Base-by-base conservation (phyloP, 2,888 invertebrate species). In the Philaethria dido region DNA sequence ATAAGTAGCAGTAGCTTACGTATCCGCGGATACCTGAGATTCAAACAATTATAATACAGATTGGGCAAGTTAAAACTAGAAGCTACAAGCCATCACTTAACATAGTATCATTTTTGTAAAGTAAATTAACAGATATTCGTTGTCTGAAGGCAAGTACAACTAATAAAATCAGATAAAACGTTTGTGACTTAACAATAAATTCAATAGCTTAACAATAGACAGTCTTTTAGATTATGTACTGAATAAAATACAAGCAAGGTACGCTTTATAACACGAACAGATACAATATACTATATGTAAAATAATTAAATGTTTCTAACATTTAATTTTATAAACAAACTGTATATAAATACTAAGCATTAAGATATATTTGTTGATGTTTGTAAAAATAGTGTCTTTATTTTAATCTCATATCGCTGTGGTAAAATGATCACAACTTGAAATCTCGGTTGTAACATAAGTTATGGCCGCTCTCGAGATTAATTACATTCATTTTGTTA, bases 141-240 rank as follows among this genome's bases (percentile, higher is more conserved):
- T 92, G 91, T 89, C 78, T 85, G 80, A 57, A 57, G 42, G 80
- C 82, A 77, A 82, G 80, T 84, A 83, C 83, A 85, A 85, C 84
- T 88, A 86, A 87, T 84, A 80, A 81, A 84, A 86, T 80, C 80
- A 76, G 81, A 80, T 84, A 86, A 83, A 84, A 85, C 83, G 85
- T 92, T 92, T 92, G 92, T 92, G 91, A 92, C 92, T 89, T 89
- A 90, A 85, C 75, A 83, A 87, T 88, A 87, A 86, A 86, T 87
- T 88, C 82, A 86, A 84, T 89, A 88, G 86, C 90, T 89, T 91
- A 89, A 80, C 77, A 87, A 86, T 91, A 91, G 89, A 89, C 92
- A 92, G 92, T 92, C 92, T 92, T 92, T 88, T 88, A 88, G 84
- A 87, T 84, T 83, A 85, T 85, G 82, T 83, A 85, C 84, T 77